These are phyloP conservation scores for Acanthosepion pharaonis DNA, from an alignment of 2,888 invertebrate species.

Conservation along the genomic window DNA sequence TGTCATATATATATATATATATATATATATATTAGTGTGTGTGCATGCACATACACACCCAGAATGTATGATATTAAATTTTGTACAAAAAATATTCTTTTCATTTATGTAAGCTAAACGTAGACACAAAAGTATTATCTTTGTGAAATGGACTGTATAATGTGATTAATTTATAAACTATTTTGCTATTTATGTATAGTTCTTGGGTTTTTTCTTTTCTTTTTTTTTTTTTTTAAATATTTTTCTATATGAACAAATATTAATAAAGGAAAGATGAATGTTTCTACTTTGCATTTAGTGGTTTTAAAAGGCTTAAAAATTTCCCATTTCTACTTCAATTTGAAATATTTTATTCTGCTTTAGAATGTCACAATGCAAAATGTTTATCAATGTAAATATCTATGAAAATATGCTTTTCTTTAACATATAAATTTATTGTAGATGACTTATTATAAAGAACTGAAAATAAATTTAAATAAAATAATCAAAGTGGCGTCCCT, in stretches of 20 bases:
- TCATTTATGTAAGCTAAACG: background rate
- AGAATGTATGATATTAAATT: background rate
- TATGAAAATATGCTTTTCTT: too few relatives aligned
- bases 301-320: background rate
- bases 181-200: background rate
- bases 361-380: background rate
- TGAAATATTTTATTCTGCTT: background rate
- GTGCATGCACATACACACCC: too few relatives aligned
- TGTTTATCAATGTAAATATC: too few relatives aligned
- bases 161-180: background rate
- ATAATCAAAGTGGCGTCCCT: too few relatives aligned
- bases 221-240: background rate
- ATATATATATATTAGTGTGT: background rate
- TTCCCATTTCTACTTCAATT: background rate
- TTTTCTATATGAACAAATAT: background rate
- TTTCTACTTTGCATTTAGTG: background rate
- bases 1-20: background rate
- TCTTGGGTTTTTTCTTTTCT: background rate
- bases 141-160: background rate
- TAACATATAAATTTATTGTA: too few relatives aligned
- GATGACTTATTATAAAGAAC: too few relatives aligned
- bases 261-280: background rate
- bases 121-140: background rate
- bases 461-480: too few relatives aligned
- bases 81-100: background rate